Evolutionary conservation across 2,113 vertebrate species (phyloP).

Genomic region (Otolemur garnettii): DNA sequence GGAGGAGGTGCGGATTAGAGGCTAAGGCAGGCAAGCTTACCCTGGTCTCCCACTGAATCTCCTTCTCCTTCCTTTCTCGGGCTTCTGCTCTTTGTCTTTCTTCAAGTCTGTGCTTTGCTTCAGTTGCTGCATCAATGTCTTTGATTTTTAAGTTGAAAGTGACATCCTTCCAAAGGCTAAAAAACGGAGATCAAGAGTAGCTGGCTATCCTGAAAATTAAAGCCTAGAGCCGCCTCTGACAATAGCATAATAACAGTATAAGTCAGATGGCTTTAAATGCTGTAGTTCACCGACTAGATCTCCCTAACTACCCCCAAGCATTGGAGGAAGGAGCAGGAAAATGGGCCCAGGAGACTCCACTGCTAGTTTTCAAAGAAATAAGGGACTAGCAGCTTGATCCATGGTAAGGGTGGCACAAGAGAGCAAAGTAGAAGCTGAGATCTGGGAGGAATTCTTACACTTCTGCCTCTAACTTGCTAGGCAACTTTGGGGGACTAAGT

Average conservation of each 20-base stretch:
- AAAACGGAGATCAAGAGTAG: constrained; percentile 2
- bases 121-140: constrained; percentile 97
- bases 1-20: not conserved
- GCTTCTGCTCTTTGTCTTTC: constrained; percentile 98
- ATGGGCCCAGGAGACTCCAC: not conserved
- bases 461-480: not conserved
- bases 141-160: constrained; percentile 96
- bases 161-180: constrained; percentile 97
- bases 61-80: constrained; percentile 96
- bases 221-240: not conserved
- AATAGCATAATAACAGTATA: not conserved
- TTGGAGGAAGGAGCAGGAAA: not conserved
- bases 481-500: not conserved
- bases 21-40: constrained; percentile 87
- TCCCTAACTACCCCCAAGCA: not conserved
- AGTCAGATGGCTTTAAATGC: not conserved
- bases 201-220: not conserved
- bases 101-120: constrained; percentile 96
- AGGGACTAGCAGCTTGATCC: not conserved
- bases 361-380: not conserved
- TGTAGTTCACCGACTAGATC: not conserved
- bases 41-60: constrained; percentile 97
- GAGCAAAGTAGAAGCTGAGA: not conserved
- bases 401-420: not conserved
- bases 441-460: not conserved